Evolutionary conservation across 2,797 vertebrate species (phyloP).

Genomic region (Lates japonicus): DNA sequence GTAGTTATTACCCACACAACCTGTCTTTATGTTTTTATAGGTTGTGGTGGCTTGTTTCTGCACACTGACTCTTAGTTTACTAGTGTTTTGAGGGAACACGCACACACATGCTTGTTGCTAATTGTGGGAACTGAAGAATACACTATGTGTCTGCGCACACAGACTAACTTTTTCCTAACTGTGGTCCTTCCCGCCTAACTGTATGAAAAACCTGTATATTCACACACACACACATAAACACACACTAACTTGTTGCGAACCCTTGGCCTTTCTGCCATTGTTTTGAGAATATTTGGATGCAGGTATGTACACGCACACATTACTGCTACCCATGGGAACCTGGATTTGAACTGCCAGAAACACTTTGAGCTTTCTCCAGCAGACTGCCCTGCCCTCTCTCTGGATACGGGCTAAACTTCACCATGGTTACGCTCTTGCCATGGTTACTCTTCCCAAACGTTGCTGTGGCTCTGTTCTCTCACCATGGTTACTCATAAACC

Average conservation of each 20-base stretch:
- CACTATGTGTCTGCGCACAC: constrained; percentile 9
- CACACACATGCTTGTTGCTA: constrained; percentile 14
- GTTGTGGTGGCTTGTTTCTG: constrained; percentile 47
- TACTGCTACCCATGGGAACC: constrained; percentile 58
- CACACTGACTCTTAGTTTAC: constrained; percentile 42
- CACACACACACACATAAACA: not conserved
- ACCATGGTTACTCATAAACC: constrained; percentile 81
- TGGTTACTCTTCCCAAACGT: constrained; percentile 82
- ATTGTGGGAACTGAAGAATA: constrained; percentile 32
- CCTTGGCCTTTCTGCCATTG: constrained; percentile 21
- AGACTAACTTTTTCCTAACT: constrained; percentile 57
- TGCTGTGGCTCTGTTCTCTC: constrained; percentile 69
- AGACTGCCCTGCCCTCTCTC: constrained; percentile 63
- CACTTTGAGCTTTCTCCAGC: constrained; percentile 57
- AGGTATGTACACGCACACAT: constrained; percentile 32
- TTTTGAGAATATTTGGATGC: constrained; percentile 45
- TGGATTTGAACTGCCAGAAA: constrained; percentile 55
- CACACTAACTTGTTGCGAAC: constrained; percentile 17
- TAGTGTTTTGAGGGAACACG: constrained; percentile 38
- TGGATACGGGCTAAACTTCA: constrained; percentile 70
- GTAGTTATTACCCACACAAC: constrained; percentile 42
- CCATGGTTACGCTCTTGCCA: constrained; percentile 78
- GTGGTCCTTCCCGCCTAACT: constrained; percentile 14
- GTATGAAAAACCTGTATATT: constrained; percentile 16
- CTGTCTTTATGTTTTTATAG: constrained; percentile 54